These are phyloP conservation scores for Microchirus variegatus DNA, from an alignment of 2,797 vertebrate genomes.

Conservation along the genomic window DNA sequence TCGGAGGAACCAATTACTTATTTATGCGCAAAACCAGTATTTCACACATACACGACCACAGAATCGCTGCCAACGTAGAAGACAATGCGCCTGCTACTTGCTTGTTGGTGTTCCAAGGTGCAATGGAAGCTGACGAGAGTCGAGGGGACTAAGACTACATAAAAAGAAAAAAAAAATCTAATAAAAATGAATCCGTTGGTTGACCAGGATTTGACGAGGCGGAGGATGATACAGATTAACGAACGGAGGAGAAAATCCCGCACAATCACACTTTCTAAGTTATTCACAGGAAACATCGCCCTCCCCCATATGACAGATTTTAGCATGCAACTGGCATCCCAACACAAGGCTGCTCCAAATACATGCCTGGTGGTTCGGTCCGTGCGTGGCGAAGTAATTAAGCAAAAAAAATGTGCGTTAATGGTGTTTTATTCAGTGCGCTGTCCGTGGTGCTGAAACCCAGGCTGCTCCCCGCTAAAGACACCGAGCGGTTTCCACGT, in stretches of 20 bases:
- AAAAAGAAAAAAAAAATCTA: slow-evolving; percentile 49
- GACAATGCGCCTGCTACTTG: slow-evolving; percentile 59
- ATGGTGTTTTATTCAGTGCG: slow-evolving; percentile 57
- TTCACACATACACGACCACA: slow-evolving; percentile 39
- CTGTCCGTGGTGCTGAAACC: slow-evolving; percentile 66
- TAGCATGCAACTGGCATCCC: slow-evolving; percentile 69
- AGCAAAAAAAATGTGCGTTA: slow-evolving; percentile 69
- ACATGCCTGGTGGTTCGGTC: slow-evolving; percentile 60
- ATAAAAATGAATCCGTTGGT: slow-evolving; percentile 60
- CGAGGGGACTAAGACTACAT: slow-evolving; percentile 11
- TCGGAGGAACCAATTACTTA: slow-evolving; percentile 56
- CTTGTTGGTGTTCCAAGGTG: slow-evolving; percentile 51
- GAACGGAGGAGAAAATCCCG: slow-evolving; percentile 60
- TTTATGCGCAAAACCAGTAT: slow-evolving; percentile 57
- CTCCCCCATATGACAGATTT: slow-evolving; percentile 35
- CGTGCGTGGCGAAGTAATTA: slow-evolving; percentile 74
- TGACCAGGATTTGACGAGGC: slow-evolving; percentile 69
- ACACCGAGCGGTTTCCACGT: slow-evolving; percentile 12
- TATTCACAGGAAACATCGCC: slow-evolving; percentile 59
- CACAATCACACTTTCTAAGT: slow-evolving; percentile 74
- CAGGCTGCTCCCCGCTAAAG: slow-evolving; percentile 27
- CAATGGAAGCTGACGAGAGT: slow-evolving; percentile 32
- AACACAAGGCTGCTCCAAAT: slow-evolving; percentile 46
- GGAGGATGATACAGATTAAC: slow-evolving; percentile 68
- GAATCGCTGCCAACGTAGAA: slow-evolving; percentile 54